These are phyloP conservation scores for Coregonus ussuriensis DNA, from an alignment of 2,797 vertebrate species.

Conservation along the genomic window DNA sequence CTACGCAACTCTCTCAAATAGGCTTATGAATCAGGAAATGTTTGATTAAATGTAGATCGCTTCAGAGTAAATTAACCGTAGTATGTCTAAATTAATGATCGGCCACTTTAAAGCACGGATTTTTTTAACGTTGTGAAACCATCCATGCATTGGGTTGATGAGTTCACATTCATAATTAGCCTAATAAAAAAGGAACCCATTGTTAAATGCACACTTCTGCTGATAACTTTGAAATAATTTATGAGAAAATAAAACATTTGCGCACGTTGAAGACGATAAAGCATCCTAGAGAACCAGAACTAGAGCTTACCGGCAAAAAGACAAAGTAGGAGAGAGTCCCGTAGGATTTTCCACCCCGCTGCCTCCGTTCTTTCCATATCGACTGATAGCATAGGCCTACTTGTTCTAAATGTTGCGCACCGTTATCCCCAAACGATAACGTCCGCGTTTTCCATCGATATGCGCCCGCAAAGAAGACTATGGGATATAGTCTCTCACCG, in stretches of 20 bases:
- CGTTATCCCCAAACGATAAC: not conserved
- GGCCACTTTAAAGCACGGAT: not conserved
- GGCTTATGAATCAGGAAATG: too few relatives aligned
- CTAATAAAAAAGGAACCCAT: not conserved
- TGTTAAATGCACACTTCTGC: not conserved
- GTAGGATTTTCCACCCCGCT: slow-evolving; percentile 55
- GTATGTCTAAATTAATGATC: not conserved
- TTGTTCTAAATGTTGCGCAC: not conserved
- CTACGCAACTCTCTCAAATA: too few relatives aligned
- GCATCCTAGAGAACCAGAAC: not conserved
- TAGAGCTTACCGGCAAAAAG: slow-evolving; percentile 70
- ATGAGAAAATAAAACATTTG: not conserved
- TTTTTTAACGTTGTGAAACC: not conserved
- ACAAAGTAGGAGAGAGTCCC: slow-evolving; percentile 69
- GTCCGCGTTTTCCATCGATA: not conserved
- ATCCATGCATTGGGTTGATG: not conserved
- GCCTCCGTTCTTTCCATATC: slow-evolving; percentile 57
- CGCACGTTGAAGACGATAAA: slow-evolving; percentile 1
- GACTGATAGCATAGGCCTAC: not conserved
- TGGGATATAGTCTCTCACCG: not conserved
- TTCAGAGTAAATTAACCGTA: not conserved
- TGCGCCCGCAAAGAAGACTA: not conserved
- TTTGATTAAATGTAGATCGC: too few relatives aligned
- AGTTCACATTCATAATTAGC: not conserved
- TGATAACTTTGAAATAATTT: slow-evolving; percentile 16